Percentiles rank a stretch among this genome's conserved stretches.
These are phyloP conservation scores for Latrodectus elegans DNA, from an alignment of 2,888 invertebrate genomes.

Conservation along the genomic window DNA sequence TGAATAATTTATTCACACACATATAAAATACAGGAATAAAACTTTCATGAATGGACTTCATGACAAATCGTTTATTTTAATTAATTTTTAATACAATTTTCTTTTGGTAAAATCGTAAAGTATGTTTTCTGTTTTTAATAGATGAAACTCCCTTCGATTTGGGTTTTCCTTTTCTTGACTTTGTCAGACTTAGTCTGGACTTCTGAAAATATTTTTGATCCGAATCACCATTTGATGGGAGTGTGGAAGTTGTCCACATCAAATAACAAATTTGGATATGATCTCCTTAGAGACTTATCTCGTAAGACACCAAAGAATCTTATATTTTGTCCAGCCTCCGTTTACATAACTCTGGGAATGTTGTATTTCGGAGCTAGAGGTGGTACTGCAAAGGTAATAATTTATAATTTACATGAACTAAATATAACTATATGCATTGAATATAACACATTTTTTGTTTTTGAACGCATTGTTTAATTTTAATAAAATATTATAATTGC, in stretches of 20 bases:
- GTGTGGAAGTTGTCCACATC: neutral
- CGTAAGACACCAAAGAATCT: neutral
- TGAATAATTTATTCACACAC: too few species aligned
- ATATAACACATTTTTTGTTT: too few species aligned
- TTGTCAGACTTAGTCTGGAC: neutral
- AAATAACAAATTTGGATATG: slow-evolving; percentile 11
- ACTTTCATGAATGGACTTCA: neutral
- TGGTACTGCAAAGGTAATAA: slow-evolving; percentile 8
- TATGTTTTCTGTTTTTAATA: neutral
- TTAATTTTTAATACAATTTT: neutral
- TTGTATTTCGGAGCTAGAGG: slow-evolving; percentile 16
- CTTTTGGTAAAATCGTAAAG: neutral
- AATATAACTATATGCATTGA: too few species aligned
- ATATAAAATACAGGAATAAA: too few species aligned
- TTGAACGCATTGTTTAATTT: too few species aligned
- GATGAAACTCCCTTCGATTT: neutral
- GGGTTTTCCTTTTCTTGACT: neutral
- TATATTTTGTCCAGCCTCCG: slow-evolving; percentile 4
- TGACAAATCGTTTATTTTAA: neutral
- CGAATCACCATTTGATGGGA: too few species aligned
- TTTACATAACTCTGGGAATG: neutral
- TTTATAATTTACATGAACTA: neutral
- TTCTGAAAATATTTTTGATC: neutral
- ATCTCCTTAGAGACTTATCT: neutral
- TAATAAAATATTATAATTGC: too few species aligned